phyloP scores from a whole-genome alignment of 2,113 vertebrate genomes.

The Erythrocebus patas region DNA sequence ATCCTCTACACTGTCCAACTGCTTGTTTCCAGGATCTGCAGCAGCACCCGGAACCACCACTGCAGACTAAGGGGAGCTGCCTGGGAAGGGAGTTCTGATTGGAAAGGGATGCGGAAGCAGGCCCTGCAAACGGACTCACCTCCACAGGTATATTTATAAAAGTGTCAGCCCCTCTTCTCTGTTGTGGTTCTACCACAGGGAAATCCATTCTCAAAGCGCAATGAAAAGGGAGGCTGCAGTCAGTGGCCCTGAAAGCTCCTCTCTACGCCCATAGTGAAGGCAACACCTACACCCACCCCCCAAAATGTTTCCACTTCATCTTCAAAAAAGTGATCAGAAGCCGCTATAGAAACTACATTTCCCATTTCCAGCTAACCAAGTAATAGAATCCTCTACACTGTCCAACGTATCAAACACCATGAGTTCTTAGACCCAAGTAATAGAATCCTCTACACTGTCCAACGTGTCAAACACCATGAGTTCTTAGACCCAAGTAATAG shows the following conservation, averaged over 20 bases:
- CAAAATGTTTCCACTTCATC: neutral
- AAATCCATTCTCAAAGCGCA: neutral
- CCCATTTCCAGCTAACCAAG: neutral
- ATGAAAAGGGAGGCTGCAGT: neutral
- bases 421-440: neutral
- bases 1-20: too few species aligned
- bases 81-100: too few species aligned
- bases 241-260: fast-evolving
- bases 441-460: neutral
- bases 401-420: neutral
- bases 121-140: neutral
- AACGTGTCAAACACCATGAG: neutral
- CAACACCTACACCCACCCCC: neutral
- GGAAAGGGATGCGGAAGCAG: neutral
- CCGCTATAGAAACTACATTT: neutral
- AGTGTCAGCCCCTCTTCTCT: neutral
- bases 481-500: neutral
- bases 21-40: fast-evolving
- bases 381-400: neutral
- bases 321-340: neutral
- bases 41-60: neutral
- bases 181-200: neutral
- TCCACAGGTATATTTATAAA: neutral
- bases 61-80: neutral
- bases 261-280: neutral